These are phyloP conservation scores for Diadumene lineata DNA, from an alignment of 92 coral and sea anemone species.

Conservation along the genomic window DNA sequence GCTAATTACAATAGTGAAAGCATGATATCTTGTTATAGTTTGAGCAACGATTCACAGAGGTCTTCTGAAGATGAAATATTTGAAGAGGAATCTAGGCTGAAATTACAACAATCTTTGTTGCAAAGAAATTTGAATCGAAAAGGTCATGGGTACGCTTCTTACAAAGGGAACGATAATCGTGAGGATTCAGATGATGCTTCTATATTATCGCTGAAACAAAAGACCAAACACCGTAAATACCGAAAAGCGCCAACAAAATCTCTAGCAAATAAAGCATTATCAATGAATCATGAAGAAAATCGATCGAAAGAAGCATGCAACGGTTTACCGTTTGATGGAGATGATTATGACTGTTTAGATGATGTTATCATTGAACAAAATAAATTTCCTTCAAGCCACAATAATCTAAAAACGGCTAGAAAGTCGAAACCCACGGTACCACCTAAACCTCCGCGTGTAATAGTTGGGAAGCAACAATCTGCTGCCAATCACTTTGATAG, in stretches of 20 bases:
- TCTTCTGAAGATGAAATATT: slow-evolving; percentile 28
- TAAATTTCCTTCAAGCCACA: not conserved
- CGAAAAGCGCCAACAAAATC: not conserved
- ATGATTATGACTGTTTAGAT: slow-evolving; percentile 28
- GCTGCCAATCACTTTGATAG: not conserved
- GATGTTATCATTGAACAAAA: not conserved
- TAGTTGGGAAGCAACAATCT: not conserved
- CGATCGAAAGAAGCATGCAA: not conserved
- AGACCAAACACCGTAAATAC: not conserved
- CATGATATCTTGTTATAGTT: slow-evolving; percentile 24
- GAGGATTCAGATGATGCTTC: not conserved
- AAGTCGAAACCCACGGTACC: not conserved
- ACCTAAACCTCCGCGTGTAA: not conserved
- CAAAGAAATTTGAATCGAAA: not conserved
- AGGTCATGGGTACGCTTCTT: not conserved
- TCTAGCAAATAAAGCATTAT: not conserved
- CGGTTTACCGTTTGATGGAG: slow-evolving; percentile 13
- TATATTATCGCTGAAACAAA: not conserved
- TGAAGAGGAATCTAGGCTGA: slow-evolving; percentile 13
- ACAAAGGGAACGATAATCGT: not conserved
- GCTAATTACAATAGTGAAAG: slow-evolving; percentile 14
- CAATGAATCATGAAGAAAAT: not conserved
- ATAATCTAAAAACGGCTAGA: not conserved
- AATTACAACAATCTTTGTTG: not conserved
- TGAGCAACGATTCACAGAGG: slow-evolving; percentile 32